A percentile compares a stretch with the other conserved stretches of the same genome.
Evolutionary conservation across 2,888 invertebrate genomes (phyloP).

Genomic region (Ichneumon xanthorius): DNA sequence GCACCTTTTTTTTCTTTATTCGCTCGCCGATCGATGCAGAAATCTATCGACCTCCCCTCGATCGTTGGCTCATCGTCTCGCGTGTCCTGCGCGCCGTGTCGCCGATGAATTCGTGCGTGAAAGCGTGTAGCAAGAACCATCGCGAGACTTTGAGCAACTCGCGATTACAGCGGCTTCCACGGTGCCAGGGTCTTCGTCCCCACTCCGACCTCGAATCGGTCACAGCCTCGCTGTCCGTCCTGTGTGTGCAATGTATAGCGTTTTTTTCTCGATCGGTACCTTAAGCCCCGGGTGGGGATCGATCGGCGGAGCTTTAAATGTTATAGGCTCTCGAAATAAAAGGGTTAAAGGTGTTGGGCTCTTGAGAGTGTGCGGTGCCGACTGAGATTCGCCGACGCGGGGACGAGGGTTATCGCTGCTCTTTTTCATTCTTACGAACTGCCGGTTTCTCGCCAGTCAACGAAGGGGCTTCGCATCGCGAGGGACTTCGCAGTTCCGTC

Average conservation of each 20-base stretch:
- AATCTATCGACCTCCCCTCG: conserved; percentile 29
- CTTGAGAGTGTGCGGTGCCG: conserved; percentile 51
- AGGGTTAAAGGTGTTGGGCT: conserved; percentile 59
- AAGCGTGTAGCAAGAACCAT: conserved; percentile 49
- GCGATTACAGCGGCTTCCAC: conserved; percentile 51
- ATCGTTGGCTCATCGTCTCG: conserved; percentile 41
- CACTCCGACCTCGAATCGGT: conserved; percentile 33
- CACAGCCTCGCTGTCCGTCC: background rate
- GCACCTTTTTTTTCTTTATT: background rate
- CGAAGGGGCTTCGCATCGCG: conserved; percentile 44
- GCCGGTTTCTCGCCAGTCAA: conserved; percentile 60
- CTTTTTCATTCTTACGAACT: conserved; percentile 55
- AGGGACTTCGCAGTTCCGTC: conserved; percentile 46
- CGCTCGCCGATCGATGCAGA: conserved; percentile 6
- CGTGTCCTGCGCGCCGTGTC: conserved; percentile 3
- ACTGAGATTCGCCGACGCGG: conserved; percentile 12
- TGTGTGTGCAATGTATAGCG: background rate
- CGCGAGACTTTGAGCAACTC: conserved; percentile 39
- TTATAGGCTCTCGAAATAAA: conserved; percentile 66
- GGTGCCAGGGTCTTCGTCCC: conserved; percentile 63
- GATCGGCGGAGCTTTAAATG: conserved; percentile 58
- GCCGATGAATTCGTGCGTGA: conserved; percentile 22
- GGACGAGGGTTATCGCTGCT: conserved; percentile 1
- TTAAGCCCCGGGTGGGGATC: conserved; percentile 8
- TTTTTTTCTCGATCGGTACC: conserved; percentile 8